Evolutionary conservation across 2,797 vertebrate genomes (phyloP), one percentile per base, ranked within the genome.

Genomic region (Danionella dracula): DNA sequence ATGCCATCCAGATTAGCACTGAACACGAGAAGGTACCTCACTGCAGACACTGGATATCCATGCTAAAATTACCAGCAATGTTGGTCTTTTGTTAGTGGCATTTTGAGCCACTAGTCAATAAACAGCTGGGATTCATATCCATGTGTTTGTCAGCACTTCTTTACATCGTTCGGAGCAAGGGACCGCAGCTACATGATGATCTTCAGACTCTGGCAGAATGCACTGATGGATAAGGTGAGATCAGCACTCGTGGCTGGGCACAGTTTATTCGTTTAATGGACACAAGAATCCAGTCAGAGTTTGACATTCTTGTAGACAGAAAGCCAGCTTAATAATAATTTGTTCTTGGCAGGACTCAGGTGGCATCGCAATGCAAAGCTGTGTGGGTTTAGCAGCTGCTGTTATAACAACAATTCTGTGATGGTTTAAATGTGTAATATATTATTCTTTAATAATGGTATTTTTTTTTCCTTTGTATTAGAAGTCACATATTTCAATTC

Each of bases 101-200:
- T 65, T 65, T 55, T 54, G 15, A 65, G 34, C 13, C n/a, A 13
- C n/a, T 15, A 41, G 34, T n/a, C 16, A 51, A 42, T 21, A 35
- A 20, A 42, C 48, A 41, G 23, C 45, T 50, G 19, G 17, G 8
- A 34, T 21, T 65, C 3, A 44, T 35, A 16, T 31, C 45, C 4
- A 32, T 46, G 42, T 21, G 8, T 35, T 60, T 41, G 55, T 55
- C 82, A 96, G 94, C 92, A 96, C 82, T 96, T 96, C 86, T 94
- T 96, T 85, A 95, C 94, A 0, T 96, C 94, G 15, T 94, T 96
- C 0, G 94, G 94, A 2, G 93, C 94, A 15, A 89, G 94, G n/a
- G 94, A 96, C 78, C 92, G 93, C 69, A 95, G 92, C 74, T 95
- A 89, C 84, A 90, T 94, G 84, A 91, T 95, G 86, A 91, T 96